Evolutionary conservation across 2,888 invertebrate species (phyloP), one percentile per base, ranked within the genome.

Genomic region (Xanthia icteritia): DNA sequence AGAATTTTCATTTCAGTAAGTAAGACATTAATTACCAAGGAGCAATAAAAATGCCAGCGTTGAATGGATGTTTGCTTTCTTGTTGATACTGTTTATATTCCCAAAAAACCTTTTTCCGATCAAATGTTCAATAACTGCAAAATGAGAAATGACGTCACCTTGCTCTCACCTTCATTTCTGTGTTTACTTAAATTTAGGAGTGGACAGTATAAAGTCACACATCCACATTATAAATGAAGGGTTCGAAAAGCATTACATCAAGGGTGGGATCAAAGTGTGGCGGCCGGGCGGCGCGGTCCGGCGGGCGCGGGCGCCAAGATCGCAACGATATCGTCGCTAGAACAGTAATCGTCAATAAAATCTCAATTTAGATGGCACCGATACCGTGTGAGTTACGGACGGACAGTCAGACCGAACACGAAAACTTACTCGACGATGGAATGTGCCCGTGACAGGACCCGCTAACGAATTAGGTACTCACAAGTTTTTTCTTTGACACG

Each of bases 331-430:
- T 92, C 93, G 93, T 91, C 94, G 90, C 95, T 95, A 96, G 96
- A 95, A 96, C 96, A 96, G 95, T 96, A 96, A 96, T 96, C 96
- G 96, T 94, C 96, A 96, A 96, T 96, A 96, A 96, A 96, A 96
- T 96, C 96, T 96, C 96, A 96, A 96, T 96, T 96, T 96, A 96
- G 96, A 96, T 96, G 95, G 96, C 93, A 94, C 92, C 95, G 96
- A 96, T 96, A 96, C 91, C 93, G 92, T 81, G 94, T 96, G 96
- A 96, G 95, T 96, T 96, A 96, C 96, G 96, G 95, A 94, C 96
- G 94, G 94, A 92, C 95, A 91, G 93, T 89, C 92, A 88, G 92
- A 87, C 90, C 90, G 94, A 95, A 96, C 96, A 96, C 95, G 96
- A 95, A 96, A 96, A 96, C 95, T 96, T 96, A 96, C 96, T 96